Evolutionary conservation across 30 jellyfish, hydroid and myxozoan genomes (phyloP), one percentile per base, ranked within the genome.

Genomic region (Cassiopea andromeda): DNA sequence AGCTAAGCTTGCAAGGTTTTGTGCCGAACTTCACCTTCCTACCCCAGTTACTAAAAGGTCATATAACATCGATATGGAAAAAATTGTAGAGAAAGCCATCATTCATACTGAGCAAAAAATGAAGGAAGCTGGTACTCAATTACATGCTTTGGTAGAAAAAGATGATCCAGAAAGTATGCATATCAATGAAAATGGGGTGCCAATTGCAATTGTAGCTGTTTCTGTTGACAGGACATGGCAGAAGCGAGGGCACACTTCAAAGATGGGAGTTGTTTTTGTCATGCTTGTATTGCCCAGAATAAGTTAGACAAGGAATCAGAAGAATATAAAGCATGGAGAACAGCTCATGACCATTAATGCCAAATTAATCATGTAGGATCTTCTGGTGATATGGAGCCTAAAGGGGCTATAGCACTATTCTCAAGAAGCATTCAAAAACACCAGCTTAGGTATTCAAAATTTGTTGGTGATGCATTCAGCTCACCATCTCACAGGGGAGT

Each of bases 201-300:
- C 73, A 46, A 46, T 69, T 2, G 84, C 84, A 7, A 83, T 44
- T 69, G 91, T 83, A 4, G 54, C 84, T 2, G 91, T 83, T 9
- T n/a, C 89, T 81, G 82, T 59, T 77, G 87, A 77, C 49, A 38
- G 73, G 74, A 77, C 87, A 44, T 77, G 89, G 89, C 89, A 80
- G 44, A 81, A 83, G 85, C 85, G 91, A 10, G 91, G 91, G n/a
- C 84, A 67, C 48, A 67, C 85, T 19, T 83, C 91, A 83, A 83
- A 83, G 75, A 83, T 67, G 6, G 91, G 91, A 44, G 59, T 83
- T 47, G 85, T 83, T 19, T 83, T 83, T 66, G 85, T 83, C 61
- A 43, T 84, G 85, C 49, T 5, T 84, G 92, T 84, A 9, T 47
- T 68, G 85, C 85, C 3, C 54, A 57, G 2, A 1, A 18, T 27